Percentiles rank a stretch among this genome's conserved stretches.
These are phyloP conservation scores for Campaea margaritaria DNA, from an alignment of 2,888 invertebrate species.

Conservation along the genomic window DNA sequence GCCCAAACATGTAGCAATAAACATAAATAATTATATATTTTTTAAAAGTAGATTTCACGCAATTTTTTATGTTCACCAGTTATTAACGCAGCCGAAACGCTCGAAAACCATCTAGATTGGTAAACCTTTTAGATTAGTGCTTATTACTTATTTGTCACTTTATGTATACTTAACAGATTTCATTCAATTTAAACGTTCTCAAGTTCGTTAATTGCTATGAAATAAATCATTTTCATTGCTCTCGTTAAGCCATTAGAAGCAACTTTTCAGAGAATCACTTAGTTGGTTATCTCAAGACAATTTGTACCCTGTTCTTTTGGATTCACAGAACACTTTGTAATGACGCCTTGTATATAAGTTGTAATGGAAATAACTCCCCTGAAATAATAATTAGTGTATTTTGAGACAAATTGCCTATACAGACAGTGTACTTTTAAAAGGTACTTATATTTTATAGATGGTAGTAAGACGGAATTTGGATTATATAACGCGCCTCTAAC, in stretches of 20 bases:
- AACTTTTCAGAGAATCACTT: slow-evolving; percentile 28
- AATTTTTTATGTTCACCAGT: too few species aligned
- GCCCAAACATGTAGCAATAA: too few species aligned
- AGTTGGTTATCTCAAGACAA: slow-evolving; percentile 5
- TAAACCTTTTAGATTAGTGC: background rate
- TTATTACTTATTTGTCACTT: background rate
- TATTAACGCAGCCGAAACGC: too few species aligned
- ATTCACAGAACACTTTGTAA: slow-evolving; percentile 1
- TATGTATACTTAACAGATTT: slow-evolving; percentile 11
- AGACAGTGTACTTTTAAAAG: too few species aligned
- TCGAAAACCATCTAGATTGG: too few species aligned
- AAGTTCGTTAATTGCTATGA: slow-evolving; percentile 54
- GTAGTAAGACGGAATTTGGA: too few species aligned
- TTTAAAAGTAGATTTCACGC: too few species aligned
- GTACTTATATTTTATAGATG: too few species aligned
- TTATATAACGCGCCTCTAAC: too few species aligned
- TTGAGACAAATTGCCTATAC: background rate
- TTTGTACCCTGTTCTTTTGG: slow-evolving; percentile 14
- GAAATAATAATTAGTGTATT: background rate
- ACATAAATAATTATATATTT: too few species aligned
- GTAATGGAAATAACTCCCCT: slow-evolving; percentile 8
- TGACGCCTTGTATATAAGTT: background rate
- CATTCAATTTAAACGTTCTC: slow-evolving; percentile 24
- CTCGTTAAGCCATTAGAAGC: slow-evolving; percentile 40
- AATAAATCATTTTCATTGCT: slow-evolving; percentile 69